phyloP scores from a whole-genome alignment of 2,113 vertebrate genomes.

The Erythrocebus patas region DNA sequence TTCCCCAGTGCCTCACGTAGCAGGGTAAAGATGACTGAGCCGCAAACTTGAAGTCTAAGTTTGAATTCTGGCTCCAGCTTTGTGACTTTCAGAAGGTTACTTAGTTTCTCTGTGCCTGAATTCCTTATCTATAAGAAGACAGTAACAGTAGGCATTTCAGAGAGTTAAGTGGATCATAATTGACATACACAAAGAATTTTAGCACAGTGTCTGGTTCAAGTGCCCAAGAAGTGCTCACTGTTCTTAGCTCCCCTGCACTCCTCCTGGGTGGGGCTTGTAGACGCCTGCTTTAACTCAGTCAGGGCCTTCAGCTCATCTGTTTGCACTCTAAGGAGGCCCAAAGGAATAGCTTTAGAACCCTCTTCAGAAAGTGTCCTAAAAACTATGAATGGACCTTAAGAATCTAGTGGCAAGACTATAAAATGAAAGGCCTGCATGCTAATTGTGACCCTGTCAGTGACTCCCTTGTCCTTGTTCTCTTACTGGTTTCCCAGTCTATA shows the following conservation, averaged over 20 bases:
- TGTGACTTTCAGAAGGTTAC: background rate
- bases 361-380: background rate
- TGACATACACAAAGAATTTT: background rate
- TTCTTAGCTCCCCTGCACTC: background rate
- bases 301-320: background rate
- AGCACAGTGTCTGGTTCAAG: background rate
- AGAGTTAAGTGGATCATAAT: background rate
- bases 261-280: background rate
- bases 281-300: background rate
- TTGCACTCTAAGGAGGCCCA: background rate
- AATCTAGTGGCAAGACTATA: background rate
- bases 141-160: background rate
- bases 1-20: background rate
- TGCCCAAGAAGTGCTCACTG: background rate
- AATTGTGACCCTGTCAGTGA: no score
- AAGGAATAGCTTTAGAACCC: background rate
- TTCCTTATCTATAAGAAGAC: background rate
- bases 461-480: background rate
- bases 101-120: background rate
- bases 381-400: background rate
- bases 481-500: background rate
- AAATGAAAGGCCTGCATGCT: background rate
- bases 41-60: background rate
- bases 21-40: background rate
- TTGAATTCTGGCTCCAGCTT: background rate